Percentiles rank a stretch among this genome's conserved stretches.
phyloP scores from a whole-genome alignment of 2,797 vertebrate genomes.

The Dromococcyx pavoninus region DNA sequence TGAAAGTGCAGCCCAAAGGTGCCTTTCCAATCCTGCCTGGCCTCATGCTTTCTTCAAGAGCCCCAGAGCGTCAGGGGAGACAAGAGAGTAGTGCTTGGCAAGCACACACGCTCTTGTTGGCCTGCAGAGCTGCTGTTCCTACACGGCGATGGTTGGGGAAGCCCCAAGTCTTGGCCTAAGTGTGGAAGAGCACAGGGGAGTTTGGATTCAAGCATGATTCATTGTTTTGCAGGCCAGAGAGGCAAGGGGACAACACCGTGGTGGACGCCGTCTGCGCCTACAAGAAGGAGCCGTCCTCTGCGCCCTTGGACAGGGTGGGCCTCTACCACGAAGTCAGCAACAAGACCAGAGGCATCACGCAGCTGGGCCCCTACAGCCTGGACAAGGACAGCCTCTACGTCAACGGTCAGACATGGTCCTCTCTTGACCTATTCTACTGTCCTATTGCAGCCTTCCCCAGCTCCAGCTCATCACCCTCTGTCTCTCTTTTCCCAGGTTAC shows the following conservation, averaged over 20 bases:
- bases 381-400: constrained; percentile 65
- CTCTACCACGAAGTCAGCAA: constrained; percentile 67
- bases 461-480: too few species aligned
- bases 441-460: not conserved
- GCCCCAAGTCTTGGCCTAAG: not conserved
- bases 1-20: not conserved
- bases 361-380: constrained; percentile 67
- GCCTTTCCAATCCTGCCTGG: too few species aligned
- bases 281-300: not conserved
- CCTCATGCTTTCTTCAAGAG: too few species aligned
- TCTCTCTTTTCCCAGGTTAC: too few species aligned
- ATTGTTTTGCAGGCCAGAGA: constrained; percentile 31
- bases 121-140: too few species aligned
- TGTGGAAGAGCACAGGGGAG: too few species aligned
- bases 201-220: fast-evolving
- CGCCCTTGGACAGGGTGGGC: constrained; percentile 13
- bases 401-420: not conserved
- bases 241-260: constrained; percentile 13
- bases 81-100: not conserved
- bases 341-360: constrained; percentile 50
- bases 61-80: fast-evolving
- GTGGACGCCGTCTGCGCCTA: constrained; percentile 67
- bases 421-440: not conserved
- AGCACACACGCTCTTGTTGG: fast-evolving
- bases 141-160: fast-evolving